Evolutionary conservation across 92 coral and sea anemone genomes (phyloP).

Genomic region (Palythoa grandis): DNA sequence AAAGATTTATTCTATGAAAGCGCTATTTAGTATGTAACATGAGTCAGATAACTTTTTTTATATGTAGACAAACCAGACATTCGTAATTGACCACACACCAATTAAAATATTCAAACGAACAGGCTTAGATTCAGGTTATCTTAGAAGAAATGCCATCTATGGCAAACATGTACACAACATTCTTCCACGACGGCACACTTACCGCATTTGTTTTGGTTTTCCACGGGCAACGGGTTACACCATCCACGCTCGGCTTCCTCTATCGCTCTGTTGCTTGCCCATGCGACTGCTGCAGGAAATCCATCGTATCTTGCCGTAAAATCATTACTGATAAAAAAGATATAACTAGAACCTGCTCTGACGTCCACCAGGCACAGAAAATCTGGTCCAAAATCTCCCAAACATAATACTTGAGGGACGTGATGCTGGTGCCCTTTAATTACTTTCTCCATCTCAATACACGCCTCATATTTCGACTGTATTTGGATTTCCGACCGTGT

Average conservation of each 20-base stretch:
- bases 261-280: not conserved
- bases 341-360: constrained; percentile 54
- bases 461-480: constrained; percentile 63
- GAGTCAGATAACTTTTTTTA: too few relatives aligned
- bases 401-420: constrained; percentile 70
- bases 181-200: not conserved
- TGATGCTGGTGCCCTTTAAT: constrained; percentile 57
- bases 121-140: too few relatives aligned
- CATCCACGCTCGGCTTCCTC: constrained; percentile 14
- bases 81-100: too few relatives aligned
- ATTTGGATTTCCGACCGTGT: constrained; percentile 33
- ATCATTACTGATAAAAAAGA: constrained; percentile 77
- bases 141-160: too few relatives aligned
- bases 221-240: not conserved
- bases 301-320: constrained; percentile 57
- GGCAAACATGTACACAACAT: too few relatives aligned
- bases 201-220: not conserved
- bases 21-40: too few relatives aligned
- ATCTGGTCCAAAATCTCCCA: constrained; percentile 80
- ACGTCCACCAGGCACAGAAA: constrained; percentile 74
- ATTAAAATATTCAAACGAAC: too few relatives aligned
- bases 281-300: constrained; percentile 4
- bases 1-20: too few relatives aligned
- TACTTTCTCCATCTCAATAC: constrained; percentile 64
- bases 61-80: too few relatives aligned